Evolutionary conservation across 2,113 vertebrate genomes (phyloP), one percentile per base, ranked within the genome.

Genomic region (Hippocampus abdominalis): DNA sequence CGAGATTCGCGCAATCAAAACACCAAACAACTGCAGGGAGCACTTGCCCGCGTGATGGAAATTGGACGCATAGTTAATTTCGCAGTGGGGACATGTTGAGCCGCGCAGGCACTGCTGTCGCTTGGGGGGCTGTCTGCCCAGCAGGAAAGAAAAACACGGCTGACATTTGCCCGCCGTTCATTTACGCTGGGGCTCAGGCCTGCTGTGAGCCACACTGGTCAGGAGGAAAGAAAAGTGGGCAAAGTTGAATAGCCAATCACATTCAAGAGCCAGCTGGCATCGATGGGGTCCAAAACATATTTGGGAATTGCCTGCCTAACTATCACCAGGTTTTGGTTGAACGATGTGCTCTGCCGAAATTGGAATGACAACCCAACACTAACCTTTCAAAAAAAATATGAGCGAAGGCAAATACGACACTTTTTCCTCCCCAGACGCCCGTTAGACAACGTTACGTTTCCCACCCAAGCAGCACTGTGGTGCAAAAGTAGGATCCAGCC

Each of bases 31-130:
- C 61, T 64, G 64, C 69, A 4, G 81, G 76, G 70, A 70, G 76
- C 27, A 70, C 65, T 79, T 80, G 76, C 78, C 72, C 75, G 69
- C 71, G 67, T 81, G 81, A 86, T 83, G 84, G 81, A 84, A 87
- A 84, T 65, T 84, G 72, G 86, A 89, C 82, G 82, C 84, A 76
- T 79, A 79, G 80, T 87, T 89, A 86, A 87, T 88, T 82, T 89
- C 88, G 80, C 86, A 86, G 87, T 77, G 48, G 86, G 86, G 69
- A 70, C 71, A 74, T 71, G 70, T 61, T 64, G 48, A 75, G 83
- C 71, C 56, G 72, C 69, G 69, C 70, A 66, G 81, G 85, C 36
- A 75, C 42, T 81, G 87, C 79, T 86, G 89, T 82, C 81, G 82
- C 71, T 29, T n/a, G n/a, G 46, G 79, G 73, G 71, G 77, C 85